Base-by-base conservation (phyloP, 1,140 invertebrate genomes). In the Alviniconcha marisindica region DNA sequence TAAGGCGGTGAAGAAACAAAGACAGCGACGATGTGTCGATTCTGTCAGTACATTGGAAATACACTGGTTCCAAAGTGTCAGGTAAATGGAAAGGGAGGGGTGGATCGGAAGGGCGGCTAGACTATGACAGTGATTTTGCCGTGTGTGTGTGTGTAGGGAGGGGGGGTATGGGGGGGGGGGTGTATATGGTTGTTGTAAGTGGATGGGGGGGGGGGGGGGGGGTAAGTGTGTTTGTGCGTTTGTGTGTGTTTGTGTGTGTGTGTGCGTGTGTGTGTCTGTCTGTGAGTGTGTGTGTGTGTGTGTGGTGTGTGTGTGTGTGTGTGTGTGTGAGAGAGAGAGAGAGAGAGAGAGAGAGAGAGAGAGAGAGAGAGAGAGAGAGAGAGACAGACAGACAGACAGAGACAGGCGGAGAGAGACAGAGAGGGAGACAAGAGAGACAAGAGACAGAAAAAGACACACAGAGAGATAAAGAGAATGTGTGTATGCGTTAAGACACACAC, bases 261-360 rank as follows among this genome's bases (percentile, higher is more conserved):
- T 60, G 21, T 60, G 5, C 18, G 63, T 33, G 28, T 66, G 63
- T 33, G 1, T 33, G 63, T 33, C 5, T 33, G 63, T 33, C 5
- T 33, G 63, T 66, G 28, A 33, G 5, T 66, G 1, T 66, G 1
- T 60, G 56, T 24, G 56, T 24, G 56, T 24, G 56, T 24, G 56
- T 60, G 56, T 60, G 31, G 63, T 7, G 63, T 40, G 69, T 40
- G 36, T 40, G 69, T 21, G 24, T 21, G 69, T 40, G 36, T 21
- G 69, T 40, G 36, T 21, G 38, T 40, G 36, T 40, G 38, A 60
- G 56, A 60, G 56, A 60, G 56, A 28, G 56, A 60, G n/a, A 15
- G 56, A 60, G 56, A 60, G 56, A 60, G 56, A 60, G 56, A 60
- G 56, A 60, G 56, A 60, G 56, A 60, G 56, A 60, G 56, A 60